phyloP scores from a whole-genome alignment of 2,797 vertebrate genomes.

The Allobates femoralis region DNA sequence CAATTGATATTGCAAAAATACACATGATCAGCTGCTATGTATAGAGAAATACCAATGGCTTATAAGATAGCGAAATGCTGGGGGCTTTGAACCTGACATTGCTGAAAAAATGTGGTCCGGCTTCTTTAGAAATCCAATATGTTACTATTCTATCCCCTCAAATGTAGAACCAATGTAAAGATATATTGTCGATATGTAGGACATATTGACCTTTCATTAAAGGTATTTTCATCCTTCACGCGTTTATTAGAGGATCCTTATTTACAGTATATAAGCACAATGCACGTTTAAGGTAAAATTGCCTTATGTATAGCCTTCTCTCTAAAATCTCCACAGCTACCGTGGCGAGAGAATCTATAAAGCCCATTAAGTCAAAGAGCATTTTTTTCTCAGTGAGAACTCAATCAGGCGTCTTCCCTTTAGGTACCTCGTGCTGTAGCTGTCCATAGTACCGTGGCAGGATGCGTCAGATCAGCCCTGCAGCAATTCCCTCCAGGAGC shows the following conservation, averaged over 20 bases:
- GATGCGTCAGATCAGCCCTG: slow-evolving; percentile 31
- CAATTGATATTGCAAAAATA: neutral
- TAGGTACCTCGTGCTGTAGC: slow-evolving; percentile 18
- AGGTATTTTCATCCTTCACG: neutral
- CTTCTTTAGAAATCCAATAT: neutral
- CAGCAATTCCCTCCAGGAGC: slow-evolving; percentile 26
- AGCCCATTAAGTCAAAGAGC: slow-evolving; percentile 22
- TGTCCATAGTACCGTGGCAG: slow-evolving; percentile 10
- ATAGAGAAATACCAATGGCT: neutral
- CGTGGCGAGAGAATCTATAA: neutral
- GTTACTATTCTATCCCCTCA: neutral
- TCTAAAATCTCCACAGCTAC: slow-evolving; percentile 9
- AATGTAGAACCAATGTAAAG: neutral
- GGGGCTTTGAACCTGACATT: neutral
- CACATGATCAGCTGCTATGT: neutral
- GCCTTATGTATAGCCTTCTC: neutral
- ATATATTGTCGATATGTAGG: neutral
- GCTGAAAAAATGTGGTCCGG: neutral
- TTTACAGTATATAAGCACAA: neutral
- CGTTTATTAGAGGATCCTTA: neutral
- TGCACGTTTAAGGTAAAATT: neutral
- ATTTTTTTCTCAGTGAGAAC: slow-evolving; percentile 8
- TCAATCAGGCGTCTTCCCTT: slow-evolving; percentile 22
- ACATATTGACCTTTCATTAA: neutral
- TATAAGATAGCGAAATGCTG: neutral